Evolutionary conservation across 2,888 invertebrate species (phyloP), one percentile per base, ranked within the genome.

Genomic region (Kryphioiulus occultus): DNA sequence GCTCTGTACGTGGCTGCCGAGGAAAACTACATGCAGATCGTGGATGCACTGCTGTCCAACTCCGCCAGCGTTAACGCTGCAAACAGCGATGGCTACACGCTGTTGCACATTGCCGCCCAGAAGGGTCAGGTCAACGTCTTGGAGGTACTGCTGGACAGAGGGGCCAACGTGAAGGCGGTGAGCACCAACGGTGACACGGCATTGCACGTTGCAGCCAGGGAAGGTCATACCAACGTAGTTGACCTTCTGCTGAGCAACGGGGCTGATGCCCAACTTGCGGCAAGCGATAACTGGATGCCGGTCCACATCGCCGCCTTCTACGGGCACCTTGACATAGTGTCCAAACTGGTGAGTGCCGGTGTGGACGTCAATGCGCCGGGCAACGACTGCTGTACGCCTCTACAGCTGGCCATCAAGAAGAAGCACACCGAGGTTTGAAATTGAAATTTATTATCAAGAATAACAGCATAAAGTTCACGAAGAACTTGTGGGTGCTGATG

Each of bases 271-370:
- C 3, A 78, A 19, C 19, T 35, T 3, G 39, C 86, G 0, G 86
- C 53, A 15, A 26, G n/a, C 9, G 42, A 59, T 9, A 86, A 35
- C 32, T 86, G 30, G 59, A 68, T 19, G 47, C 47, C 87, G 19
- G 88, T 89, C 22, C 85, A 87, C 35, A 35, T 85, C 17, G 96
- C 96, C 0, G 95, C 96, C 22, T 32, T 35, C 22, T 30, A 86
- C 30, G 68, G 68, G 4, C 39, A 86, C 32, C 15, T 59, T 17
- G 53, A 53, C 17, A 68, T 86, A 30, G 68, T 68, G 19, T 5
- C 82, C 30, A 30, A 53, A 15, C 59, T 86, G 32, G 19, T 86
- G n/a, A 12, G 1, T 0, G 19, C 19, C 10, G 42, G 42, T 7
- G 59, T 26, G 19, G 42, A 86, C 59, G 86, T 78, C 32, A 68